These are phyloP conservation scores for Phorcus lineatus DNA, from an alignment of 2,888 invertebrate species.

Conservation along the genomic window DNA sequence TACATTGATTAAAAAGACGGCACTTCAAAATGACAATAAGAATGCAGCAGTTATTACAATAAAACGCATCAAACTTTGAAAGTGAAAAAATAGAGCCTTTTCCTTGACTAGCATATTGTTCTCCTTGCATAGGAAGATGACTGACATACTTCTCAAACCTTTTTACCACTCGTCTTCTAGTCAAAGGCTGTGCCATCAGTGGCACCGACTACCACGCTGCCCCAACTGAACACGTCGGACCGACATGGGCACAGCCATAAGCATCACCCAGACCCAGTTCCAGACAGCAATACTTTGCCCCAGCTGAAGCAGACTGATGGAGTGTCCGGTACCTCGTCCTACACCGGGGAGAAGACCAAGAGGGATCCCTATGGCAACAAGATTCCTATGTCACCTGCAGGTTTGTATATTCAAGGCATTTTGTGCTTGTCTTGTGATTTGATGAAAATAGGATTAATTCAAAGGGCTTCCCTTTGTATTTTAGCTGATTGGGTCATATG, in stretches of 20 bases:
- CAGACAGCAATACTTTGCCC: conserved; percentile 51
- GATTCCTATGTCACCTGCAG: conserved; percentile 80
- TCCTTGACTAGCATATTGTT: too few species aligned
- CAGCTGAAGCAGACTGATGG: conserved; percentile 52
- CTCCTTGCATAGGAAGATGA: too few species aligned
- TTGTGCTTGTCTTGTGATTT: too few species aligned
- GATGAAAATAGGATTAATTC: too few species aligned
- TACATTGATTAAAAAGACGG: too few species aligned
- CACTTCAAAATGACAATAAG: too few species aligned
- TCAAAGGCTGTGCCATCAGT: conserved; percentile 64
- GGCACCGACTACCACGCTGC: conserved; percentile 64
- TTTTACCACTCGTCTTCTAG: conserved; percentile 36
- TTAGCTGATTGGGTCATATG: too few species aligned
- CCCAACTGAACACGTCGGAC: conserved; percentile 53
- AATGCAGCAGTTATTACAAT: too few species aligned
- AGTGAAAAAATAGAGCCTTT: too few species aligned
- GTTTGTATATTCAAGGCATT: conserved; percentile 68
- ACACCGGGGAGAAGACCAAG: conserved; percentile 56
- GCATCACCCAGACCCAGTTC: conserved; percentile 47
- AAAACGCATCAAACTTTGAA: too few species aligned
- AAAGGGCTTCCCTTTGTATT: too few species aligned
- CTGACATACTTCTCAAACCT: too few species aligned
- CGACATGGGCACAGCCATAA: conserved; percentile 35
- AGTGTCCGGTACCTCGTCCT: conserved; percentile 49
- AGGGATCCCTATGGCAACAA: conserved; percentile 76